Base-by-base conservation (phyloP, 2,888 invertebrate genomes). In the Trypoxylon attenuatum region DNA sequence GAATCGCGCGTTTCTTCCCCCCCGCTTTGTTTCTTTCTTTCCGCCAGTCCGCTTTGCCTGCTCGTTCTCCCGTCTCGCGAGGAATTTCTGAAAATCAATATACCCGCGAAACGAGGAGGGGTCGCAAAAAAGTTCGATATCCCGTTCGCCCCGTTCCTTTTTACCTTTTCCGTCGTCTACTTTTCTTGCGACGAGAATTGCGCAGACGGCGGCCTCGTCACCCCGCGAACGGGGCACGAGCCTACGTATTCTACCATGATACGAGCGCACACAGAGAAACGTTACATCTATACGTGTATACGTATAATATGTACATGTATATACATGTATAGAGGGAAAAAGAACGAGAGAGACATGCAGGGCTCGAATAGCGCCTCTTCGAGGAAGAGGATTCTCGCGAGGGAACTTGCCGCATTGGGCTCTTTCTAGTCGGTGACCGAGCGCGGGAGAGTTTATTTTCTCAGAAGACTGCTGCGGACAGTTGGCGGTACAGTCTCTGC, bases 71-170 rank as follows among this genome's bases (percentile, higher is more conserved):
- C 71, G 74, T 71, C 76, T 77, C 75, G 75, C 75, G 72, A 82
- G 80, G 82, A 82, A 82, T 82, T 81, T 82, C 73, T 76, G 71
- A 81, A 82, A 82, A 82, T 82, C 82, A 82, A 82, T 82, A 82
- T 82, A 71, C 63, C 61, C 70, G 69, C 67, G 56, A 70, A 63
- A 67, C 60, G 60, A 67, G 69, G 65, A 74, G 72, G 74, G 71
- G 69, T 60, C 25, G 63, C 65, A 73, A 76, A 76, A 71, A 70
- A 70, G 72, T 74, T 77, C 71, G 74, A 74, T 71, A 71, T 77
- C 62, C 69, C 74, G 64, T 72, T 70, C 68, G 58, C 55, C 57
- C 62, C 52, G 46, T 57, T 64, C 55, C 42, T 39, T 64, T 58
- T 54, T 53, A 41, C 51, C 57, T 66, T 49, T 65, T 49, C 61